Base-by-base conservation (phyloP, 1,140 invertebrate species). In the Tetramorium simillimum region DNA sequence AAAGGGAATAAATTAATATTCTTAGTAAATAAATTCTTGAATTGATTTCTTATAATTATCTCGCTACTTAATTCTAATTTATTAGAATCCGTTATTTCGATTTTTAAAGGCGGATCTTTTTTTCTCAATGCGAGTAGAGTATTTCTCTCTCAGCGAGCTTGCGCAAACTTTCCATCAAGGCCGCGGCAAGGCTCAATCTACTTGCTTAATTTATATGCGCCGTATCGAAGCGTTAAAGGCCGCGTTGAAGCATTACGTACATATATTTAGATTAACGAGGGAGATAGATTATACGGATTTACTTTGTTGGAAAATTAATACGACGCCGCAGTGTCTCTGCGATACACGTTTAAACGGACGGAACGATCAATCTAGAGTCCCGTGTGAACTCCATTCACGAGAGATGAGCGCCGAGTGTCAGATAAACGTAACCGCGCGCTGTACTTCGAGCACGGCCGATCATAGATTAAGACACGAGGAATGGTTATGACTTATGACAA, bases 401-500 rank as follows among this genome's bases (percentile, higher is more conserved):
- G 51, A 16, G 21, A 62, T 73, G 49, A 85, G 82, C 65, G 73
- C 76, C 62, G 43, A 75, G 53, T 84, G 80, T 84, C 80, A 84
- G 80, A 84, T 75, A 75, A 53, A 53, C 37, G 67, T 43, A 60
- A 46, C 73, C 24, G 69, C 77, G 14, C 53, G 21, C 24, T 37
- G 67, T 88, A 77, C 51, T 33, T 2, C 1, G 28, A 33, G 28
- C 28, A 33, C 40, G 60, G 65, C 58, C 65, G 90, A 91, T 91
- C 82, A 78, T 84, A 91, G 90, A 91, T 91, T 91, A 86, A 56
- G 56, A 80, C 75, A 56, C 60, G 62, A 67, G 40, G 58, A 56
- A 91, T 81, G 69, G 69, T 91, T 92, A 87, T 91, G 85, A 81
- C 86, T 92, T 92, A 92, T 87, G 92, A 92, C 91, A 90, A 92